Conservation (phyloP, 92 coral and sea anemone genomes). For the Parazoanthus atlanticus region DNA sequence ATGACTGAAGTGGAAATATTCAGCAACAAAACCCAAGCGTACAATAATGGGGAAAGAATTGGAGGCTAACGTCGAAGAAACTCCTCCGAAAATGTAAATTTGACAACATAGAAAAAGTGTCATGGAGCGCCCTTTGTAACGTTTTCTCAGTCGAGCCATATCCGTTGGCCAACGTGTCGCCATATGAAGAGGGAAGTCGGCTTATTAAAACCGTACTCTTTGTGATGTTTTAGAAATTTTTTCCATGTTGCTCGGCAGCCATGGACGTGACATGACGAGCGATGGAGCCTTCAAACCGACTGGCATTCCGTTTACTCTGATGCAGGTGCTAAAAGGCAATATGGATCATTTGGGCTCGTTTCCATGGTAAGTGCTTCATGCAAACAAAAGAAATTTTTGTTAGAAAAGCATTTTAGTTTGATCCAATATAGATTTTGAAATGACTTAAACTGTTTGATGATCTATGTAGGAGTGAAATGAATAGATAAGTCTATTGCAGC, state of each 20-base stretch:
- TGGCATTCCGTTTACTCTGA: neutral
- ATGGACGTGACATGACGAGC: neutral
- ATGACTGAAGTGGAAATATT: neutral
- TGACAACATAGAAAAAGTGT: conserved; percentile 3
- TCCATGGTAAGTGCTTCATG: neutral
- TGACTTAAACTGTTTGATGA: neutral
- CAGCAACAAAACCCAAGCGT: conserved; percentile 28
- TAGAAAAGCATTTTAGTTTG: neutral
- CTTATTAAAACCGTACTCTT: neutral
- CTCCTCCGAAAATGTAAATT: neutral
- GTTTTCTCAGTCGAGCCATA: neutral
- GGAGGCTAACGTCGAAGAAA: conserved; percentile 1
- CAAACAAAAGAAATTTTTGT: neutral
- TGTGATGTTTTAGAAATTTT: neutral
- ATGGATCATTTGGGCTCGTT: neutral
- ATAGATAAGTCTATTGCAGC: neutral
- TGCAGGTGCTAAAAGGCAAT: neutral
- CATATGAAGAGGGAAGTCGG: neutral
- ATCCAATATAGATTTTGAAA: neutral
- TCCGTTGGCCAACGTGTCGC: neutral
- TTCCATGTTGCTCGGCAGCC: neutral
- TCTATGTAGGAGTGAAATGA: neutral
- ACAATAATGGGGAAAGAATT: neutral
- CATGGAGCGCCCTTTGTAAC: neutral
- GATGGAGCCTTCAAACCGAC: neutral